These are phyloP conservation scores for Xestia sexstrigata DNA, from an alignment of 2,888 invertebrate species.

Conservation along the genomic window DNA sequence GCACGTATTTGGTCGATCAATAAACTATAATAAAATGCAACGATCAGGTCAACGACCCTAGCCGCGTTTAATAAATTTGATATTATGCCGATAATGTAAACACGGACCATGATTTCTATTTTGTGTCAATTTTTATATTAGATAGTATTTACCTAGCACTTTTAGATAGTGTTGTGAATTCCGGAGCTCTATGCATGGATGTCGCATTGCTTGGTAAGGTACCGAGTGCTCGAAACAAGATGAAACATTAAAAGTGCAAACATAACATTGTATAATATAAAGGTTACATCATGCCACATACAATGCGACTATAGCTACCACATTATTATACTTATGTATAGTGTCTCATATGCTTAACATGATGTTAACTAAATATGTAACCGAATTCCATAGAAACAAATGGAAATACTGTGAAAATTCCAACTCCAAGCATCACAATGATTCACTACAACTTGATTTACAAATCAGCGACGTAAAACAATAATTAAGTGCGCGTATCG, in stretches of 20 bases:
- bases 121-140: constrained; percentile 58
- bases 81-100: constrained; percentile 32
- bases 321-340: constrained; percentile 6
- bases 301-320: background rate
- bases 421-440: constrained; percentile 34
- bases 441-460: constrained; percentile 18
- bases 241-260: background rate
- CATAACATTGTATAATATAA: background rate
- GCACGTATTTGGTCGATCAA: constrained; percentile 52
- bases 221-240: constrained; percentile 8
- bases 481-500: constrained; percentile 33
- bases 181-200: constrained; percentile 48
- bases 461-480: constrained; percentile 12
- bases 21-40: constrained; percentile 18
- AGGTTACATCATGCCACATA: constrained; percentile 5
- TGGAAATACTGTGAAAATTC: constrained; percentile 3
- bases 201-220: constrained; percentile 41
- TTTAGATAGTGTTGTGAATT: constrained; percentile 67
- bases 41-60: constrained; percentile 37
- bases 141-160: constrained; percentile 66
- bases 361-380: constrained; percentile 15
- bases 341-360: background rate
- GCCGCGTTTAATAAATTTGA: constrained; percentile 27
- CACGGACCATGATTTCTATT: constrained; percentile 45
- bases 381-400: background rate